These are phyloP conservation scores for Acanthochromis polyacanthus DNA, from an alignment of 2,113 vertebrate species.

Conservation along the genomic window DNA sequence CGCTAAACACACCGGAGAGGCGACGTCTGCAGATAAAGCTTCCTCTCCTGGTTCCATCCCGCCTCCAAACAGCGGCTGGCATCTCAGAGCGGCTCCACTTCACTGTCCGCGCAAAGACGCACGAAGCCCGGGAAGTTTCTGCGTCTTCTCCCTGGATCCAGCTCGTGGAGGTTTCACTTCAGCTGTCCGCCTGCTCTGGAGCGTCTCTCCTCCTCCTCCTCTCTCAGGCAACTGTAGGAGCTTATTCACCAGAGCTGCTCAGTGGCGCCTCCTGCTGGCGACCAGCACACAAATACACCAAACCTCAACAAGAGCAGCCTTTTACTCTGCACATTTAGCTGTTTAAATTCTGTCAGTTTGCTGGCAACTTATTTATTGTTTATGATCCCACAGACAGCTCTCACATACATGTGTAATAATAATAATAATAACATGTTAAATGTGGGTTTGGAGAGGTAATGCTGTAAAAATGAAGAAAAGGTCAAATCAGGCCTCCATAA, in stretches of 20 bases:
- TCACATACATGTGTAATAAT: too few species aligned
- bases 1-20: slow-evolving; percentile 13
- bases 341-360: too few species aligned
- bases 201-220: slow-evolving; percentile 5
- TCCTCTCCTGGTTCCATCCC: slow-evolving; percentile 42
- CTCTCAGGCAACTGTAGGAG: slow-evolving; percentile 6
- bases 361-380: too few species aligned
- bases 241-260: slow-evolving; percentile 60
- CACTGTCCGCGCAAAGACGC: not conserved
- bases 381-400: too few species aligned
- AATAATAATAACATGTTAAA: too few species aligned
- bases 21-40: not conserved
- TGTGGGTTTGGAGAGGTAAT: too few species aligned
- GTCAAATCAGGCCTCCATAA: too few species aligned
- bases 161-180: not conserved
- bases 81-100: slow-evolving; percentile 27
- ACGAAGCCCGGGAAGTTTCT: not conserved
- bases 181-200: not conserved
- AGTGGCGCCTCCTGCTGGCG: slow-evolving; percentile 71
- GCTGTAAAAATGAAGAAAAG: too few species aligned
- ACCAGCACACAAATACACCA: too few species aligned
- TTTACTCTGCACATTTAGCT: too few species aligned
- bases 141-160: not conserved
- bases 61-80: slow-evolving; percentile 36
- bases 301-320: too few species aligned